Evolutionary conservation across 2,797 vertebrate genomes (phyloP).

Genomic region (Masticophis lateralis): DNA sequence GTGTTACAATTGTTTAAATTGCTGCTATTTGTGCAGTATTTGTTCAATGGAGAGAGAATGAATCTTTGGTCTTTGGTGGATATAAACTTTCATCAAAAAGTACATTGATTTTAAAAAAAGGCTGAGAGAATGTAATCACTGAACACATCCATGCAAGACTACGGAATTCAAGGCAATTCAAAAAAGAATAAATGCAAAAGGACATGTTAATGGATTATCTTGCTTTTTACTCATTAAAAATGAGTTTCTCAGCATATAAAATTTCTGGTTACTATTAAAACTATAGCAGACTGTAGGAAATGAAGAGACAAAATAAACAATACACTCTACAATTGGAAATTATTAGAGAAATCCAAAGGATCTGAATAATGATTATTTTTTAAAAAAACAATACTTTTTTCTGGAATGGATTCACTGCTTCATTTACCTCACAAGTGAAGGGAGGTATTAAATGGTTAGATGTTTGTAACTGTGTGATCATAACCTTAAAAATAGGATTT

Average conservation of each 20-base stretch:
- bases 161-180: constrained; percentile 30
- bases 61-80: neutral
- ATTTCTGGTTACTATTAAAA: neutral
- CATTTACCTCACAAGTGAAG: neutral
- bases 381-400: neutral
- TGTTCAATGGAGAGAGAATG: constrained; percentile 11
- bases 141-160: neutral
- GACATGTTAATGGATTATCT: neutral
- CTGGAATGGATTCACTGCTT: neutral
- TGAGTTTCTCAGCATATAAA: neutral
- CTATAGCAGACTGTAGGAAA: neutral
- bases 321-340: neutral
- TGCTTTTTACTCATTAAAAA: neutral
- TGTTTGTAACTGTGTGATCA: neutral
- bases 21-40: neutral
- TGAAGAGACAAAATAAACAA: neutral
- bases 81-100: constrained; percentile 16
- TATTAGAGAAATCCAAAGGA: neutral
- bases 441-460: neutral
- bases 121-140: neutral
- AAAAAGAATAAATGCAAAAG: neutral
- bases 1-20: constrained; percentile 18
- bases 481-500: neutral
- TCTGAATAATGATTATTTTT: neutral
- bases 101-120: neutral